These are phyloP conservation scores for Tetramorium simillimum DNA, from an alignment of 1,140 invertebrate genomes.

Conservation along the genomic window DNA sequence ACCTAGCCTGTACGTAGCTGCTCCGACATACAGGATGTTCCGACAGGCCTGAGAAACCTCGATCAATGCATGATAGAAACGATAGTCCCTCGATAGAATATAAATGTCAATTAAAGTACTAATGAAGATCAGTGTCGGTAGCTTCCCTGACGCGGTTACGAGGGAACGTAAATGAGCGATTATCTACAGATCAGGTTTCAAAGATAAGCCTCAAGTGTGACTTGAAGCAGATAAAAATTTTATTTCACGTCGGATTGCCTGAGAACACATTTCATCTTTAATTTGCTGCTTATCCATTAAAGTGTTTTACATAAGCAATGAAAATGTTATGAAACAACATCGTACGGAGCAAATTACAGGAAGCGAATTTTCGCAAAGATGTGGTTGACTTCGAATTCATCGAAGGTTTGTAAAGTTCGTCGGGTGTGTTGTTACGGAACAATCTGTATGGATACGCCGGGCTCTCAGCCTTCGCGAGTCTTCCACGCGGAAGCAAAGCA, in stretches of 20 bases:
- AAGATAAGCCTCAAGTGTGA: neutral
- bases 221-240: neutral
- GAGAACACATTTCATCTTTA: neutral
- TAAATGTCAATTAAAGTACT: neutral
- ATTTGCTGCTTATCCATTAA: neutral
- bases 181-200: neutral
- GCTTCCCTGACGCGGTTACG: neutral
- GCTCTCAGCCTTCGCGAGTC: neutral
- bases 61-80: neutral
- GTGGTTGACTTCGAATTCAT: neutral
- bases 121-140: neutral
- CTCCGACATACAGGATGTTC: constrained; percentile 18
- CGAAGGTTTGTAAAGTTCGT: neutral
- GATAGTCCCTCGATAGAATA: neutral
- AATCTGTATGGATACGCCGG: neutral
- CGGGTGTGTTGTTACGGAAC: neutral
- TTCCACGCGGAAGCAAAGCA: constrained; percentile 47
- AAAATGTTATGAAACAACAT: neutral
- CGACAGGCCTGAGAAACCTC: neutral
- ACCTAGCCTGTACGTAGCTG: neutral
- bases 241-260: neutral
- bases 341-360: neutral
- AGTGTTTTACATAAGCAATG: neutral
- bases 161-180: neutral
- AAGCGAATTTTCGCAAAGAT: neutral